These are phyloP conservation scores for Spodoptera picta DNA, from an alignment of 2,888 invertebrate species.

Conservation along the genomic window DNA sequence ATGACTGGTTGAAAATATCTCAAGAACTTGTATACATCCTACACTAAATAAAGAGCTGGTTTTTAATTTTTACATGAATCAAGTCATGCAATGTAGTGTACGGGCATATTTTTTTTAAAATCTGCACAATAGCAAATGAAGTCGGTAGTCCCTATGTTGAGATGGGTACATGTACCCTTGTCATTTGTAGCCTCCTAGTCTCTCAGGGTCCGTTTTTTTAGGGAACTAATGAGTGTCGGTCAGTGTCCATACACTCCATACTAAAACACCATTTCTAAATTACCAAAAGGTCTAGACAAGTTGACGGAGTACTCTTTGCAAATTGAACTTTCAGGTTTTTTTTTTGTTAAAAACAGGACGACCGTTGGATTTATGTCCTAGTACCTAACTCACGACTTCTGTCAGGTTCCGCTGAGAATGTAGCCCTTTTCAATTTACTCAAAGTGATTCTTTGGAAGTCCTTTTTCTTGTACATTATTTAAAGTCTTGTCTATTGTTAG, in stretches of 20 bases:
- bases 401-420: constrained; percentile 5
- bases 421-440: constrained; percentile 11
- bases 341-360: constrained; percentile 17
- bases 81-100: constrained; percentile 9
- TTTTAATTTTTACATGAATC: not conserved
- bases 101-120: constrained; percentile 40
- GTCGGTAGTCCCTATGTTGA: constrained; percentile 49
- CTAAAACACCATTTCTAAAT: constrained; percentile 47
- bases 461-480: constrained; percentile 1
- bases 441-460: not conserved
- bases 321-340: constrained; percentile 37
- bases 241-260: constrained; percentile 41
- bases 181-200: constrained; percentile 52
- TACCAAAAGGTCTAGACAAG: constrained; percentile 44
- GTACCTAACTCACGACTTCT: constrained; percentile 16
- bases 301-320: constrained; percentile 43
- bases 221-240: constrained; percentile 52
- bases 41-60: too few relatives aligned
- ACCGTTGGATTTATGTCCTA: constrained; percentile 32
- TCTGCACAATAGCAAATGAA: constrained; percentile 36
- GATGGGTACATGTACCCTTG: constrained; percentile 56
- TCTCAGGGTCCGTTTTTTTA: constrained; percentile 45
- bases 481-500: not conserved
- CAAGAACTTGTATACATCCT: too few relatives aligned
- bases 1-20: too few relatives aligned